A percentile compares a stretch with the other conserved stretches of the same genome.
Conservation (phyloP, 2,113 vertebrate species). For the Prunella fulvescens region DNA sequence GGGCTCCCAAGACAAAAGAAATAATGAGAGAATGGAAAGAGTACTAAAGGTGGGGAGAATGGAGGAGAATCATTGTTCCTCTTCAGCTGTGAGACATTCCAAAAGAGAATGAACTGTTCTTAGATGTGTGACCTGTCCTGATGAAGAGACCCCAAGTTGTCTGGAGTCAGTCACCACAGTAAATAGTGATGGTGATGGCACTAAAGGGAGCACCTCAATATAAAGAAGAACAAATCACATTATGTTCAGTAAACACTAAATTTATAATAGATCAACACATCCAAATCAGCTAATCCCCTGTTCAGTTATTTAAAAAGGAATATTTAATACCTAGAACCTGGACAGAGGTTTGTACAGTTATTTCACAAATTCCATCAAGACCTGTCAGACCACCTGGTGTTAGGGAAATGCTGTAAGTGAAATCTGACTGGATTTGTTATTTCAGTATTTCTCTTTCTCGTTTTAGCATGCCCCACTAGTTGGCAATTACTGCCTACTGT, state of each 20-base stretch:
- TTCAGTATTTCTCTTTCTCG: background rate
- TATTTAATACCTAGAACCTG: background rate
- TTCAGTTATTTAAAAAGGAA: background rate
- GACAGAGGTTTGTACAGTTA: background rate
- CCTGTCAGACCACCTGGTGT: background rate
- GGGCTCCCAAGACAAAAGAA: background rate
- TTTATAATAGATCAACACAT: background rate
- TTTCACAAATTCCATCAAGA: background rate
- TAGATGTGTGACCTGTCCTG: background rate
- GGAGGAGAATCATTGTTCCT: background rate
- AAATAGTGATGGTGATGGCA: background rate
- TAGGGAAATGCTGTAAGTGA: background rate
- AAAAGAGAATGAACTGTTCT: too few species aligned
- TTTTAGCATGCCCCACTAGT: slow-evolving; percentile 27
- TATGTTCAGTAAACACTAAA: background rate
- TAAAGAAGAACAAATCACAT: background rate
- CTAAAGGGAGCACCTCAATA: background rate
- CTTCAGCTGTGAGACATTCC: background rate
- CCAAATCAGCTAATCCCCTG: background rate
- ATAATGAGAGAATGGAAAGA: background rate
- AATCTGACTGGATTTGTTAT: background rate
- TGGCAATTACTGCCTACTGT: slow-evolving; percentile 58
- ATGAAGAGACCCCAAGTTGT: background rate
- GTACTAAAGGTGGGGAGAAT: background rate
- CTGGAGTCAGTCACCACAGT: background rate